Evolutionary conservation across 2,113 vertebrate genomes (phyloP).

Genomic region (Serinus canaria): DNA sequence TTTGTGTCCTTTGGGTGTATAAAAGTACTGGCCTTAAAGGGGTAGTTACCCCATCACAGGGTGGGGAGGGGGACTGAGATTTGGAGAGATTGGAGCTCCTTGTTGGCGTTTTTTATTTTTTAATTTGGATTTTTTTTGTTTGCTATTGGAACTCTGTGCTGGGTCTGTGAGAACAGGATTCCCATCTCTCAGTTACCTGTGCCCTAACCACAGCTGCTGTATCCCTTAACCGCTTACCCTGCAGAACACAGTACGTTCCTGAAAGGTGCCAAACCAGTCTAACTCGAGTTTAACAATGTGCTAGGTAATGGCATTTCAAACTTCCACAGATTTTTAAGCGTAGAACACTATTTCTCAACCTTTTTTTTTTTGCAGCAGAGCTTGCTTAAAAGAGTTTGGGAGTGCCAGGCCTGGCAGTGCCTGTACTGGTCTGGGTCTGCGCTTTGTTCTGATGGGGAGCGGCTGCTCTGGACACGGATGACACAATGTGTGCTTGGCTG

Average conservation of each 20-base stretch:
- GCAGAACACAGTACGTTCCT: not conserved
- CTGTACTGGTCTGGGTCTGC: not conserved
- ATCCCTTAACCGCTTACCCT: not conserved
- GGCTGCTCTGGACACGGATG: not conserved
- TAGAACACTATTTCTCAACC: not conserved
- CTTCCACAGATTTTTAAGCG: not conserved
- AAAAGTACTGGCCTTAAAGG: not conserved
- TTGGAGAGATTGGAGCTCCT: not conserved
- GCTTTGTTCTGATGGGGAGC: not conserved
- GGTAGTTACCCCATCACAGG: not conserved
- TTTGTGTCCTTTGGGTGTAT: not conserved
- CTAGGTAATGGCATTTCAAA: slow-evolving; percentile 26
- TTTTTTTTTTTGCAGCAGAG: not conserved
- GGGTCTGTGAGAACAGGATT: not conserved
- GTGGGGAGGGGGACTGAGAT: not conserved
- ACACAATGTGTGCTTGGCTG: not conserved
- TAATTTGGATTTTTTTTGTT: not conserved
- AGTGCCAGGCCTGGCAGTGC: not conserved
- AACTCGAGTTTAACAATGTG: slow-evolving; percentile 37
- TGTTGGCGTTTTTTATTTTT: too few relatives aligned
- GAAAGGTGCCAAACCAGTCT: slow-evolving; percentile 52
- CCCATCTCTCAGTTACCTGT: not conserved
- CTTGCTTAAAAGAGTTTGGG: not conserved
- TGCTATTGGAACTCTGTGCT: not conserved
- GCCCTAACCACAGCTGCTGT: not conserved